phyloP scores from a whole-genome alignment of 2,797 vertebrate genomes.

The Emydoidea blandingii region DNA sequence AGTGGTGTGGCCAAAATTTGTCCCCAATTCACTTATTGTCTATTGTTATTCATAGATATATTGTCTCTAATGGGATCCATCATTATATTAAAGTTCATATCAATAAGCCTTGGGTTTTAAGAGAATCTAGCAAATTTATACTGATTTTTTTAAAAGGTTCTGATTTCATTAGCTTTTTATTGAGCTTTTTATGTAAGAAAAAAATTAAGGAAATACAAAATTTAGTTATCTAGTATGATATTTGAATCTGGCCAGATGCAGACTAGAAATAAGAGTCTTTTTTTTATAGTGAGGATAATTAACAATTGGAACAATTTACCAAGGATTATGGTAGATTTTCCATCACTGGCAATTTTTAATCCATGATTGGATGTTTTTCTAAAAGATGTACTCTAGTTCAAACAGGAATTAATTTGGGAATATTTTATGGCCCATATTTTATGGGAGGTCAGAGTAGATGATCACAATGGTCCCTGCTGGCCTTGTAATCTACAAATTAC shows the following conservation, averaged over 20 bases:
- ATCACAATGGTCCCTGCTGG: background rate
- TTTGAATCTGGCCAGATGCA: background rate
- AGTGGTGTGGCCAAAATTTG: background rate
- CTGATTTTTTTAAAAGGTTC: background rate
- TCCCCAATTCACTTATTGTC: fast-evolving
- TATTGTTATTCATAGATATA: background rate
- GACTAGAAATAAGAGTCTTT: background rate
- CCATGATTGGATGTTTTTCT: background rate
- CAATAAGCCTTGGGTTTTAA: background rate
- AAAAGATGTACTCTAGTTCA: background rate
- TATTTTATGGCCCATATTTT: background rate
- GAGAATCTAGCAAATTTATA: background rate
- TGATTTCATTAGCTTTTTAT: background rate
- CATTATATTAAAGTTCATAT: background rate
- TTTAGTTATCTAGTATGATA: background rate
- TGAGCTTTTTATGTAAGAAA: background rate
- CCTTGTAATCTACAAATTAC: background rate
- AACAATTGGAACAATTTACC: background rate
- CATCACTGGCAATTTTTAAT: background rate
- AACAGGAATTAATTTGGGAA: background rate
- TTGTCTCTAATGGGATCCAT: background rate
- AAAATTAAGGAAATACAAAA: background rate
- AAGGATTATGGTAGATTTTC: background rate
- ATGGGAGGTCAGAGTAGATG: background rate
- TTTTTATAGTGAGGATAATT: background rate